Conservation (phyloP, 2,797 vertebrate species). For the Sternotherus odoratus region DNA sequence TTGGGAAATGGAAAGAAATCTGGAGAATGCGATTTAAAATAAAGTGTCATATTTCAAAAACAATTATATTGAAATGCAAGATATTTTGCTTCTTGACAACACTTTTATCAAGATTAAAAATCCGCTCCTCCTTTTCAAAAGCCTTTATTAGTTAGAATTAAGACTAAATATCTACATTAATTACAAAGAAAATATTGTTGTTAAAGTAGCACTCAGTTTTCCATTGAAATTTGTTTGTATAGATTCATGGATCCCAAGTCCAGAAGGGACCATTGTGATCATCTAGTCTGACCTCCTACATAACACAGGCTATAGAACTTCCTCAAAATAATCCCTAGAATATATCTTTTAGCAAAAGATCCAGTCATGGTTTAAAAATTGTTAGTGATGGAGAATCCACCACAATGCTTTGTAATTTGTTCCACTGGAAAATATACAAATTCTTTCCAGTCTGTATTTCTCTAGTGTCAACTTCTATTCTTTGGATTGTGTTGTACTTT, state of each 20-base stretch:
- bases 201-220: background rate
- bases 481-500: background rate
- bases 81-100: background rate
- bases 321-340: background rate
- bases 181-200: background rate
- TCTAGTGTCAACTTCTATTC: background rate
- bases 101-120: background rate
- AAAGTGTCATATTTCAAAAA: background rate
- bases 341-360: background rate
- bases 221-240: background rate
- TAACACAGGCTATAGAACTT: background rate
- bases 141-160: background rate
- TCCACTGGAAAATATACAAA: background rate
- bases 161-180: background rate
- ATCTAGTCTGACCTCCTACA: background rate
- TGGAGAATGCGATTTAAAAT: constrained; percentile 22
- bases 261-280: background rate
- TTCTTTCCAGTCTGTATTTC: background rate
- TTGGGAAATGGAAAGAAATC: background rate
- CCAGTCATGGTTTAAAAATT: background rate
- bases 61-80: background rate
- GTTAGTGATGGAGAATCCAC: background rate
- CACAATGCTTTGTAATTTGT: background rate
- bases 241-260: background rate
- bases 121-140: background rate